These are phyloP conservation scores for Paradisaea rubra DNA, from an alignment of 2,113 vertebrate genomes.

Conservation along the genomic window DNA sequence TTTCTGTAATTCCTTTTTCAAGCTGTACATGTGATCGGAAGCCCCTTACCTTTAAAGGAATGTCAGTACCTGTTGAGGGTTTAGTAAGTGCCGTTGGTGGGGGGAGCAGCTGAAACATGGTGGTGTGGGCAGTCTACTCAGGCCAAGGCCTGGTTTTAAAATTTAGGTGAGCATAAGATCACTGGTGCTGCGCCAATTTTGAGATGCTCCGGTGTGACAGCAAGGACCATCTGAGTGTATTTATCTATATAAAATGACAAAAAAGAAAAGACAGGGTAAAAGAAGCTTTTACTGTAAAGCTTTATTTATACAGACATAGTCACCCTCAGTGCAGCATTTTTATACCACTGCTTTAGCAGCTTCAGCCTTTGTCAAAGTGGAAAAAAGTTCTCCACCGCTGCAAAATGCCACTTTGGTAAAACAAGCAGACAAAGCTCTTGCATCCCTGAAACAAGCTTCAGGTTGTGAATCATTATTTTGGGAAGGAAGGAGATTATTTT, in stretches of 20 bases:
- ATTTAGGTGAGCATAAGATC: neutral
- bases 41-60: neutral
- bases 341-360: neutral
- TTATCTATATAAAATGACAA: neutral
- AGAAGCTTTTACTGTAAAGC: neutral
- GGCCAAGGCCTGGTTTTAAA: neutral
- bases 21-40: neutral
- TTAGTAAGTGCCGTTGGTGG: neutral
- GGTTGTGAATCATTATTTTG: neutral
- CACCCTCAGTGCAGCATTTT: neutral
- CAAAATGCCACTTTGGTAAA: neutral
- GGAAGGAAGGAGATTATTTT: neutral
- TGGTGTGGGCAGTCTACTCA: neutral
- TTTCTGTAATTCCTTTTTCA: neutral
- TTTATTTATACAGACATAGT: neutral
- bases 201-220: neutral
- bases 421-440: neutral
- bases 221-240: neutral
- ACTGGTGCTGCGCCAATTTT: rapidly evolving
- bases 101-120: neutral
- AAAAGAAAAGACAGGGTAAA: neutral
- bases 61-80: neutral
- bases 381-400: rapidly evolving
- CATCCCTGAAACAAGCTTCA: neutral
- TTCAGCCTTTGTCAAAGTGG: neutral